Evolutionary conservation across 2,113 vertebrate species (phyloP).

Genomic region (Siniperca chuatsi): DNA sequence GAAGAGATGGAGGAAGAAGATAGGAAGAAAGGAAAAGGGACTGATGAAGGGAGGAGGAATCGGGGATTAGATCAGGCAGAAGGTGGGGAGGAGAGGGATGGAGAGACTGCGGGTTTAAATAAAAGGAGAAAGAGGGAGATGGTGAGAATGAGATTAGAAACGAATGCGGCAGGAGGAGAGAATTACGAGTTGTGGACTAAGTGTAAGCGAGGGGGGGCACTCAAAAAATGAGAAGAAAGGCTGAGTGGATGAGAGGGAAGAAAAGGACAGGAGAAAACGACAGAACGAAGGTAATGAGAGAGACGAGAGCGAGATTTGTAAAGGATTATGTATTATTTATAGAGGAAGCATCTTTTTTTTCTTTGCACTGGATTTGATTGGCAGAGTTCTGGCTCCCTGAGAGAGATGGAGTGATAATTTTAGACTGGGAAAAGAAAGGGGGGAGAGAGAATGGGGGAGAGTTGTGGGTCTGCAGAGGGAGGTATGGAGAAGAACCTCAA

Average conservation of each 20-base stretch:
- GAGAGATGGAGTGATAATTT: constrained; percentile 82
- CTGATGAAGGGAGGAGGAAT: constrained; percentile 49
- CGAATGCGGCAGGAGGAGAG: constrained; percentile 15
- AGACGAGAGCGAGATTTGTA: constrained; percentile 72
- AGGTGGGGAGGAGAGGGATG: constrained; percentile 58
- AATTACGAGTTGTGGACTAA: constrained; percentile 49
- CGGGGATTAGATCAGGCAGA: constrained; percentile 59
- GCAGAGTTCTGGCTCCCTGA: constrained; percentile 67
- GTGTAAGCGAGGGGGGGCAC: constrained; percentile 23
- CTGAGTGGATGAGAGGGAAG: constrained; percentile 14
- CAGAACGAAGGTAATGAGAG: constrained; percentile 75
- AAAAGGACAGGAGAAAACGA: constrained; percentile 56
- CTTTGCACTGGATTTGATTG: constrained; percentile 75
- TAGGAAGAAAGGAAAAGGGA: constrained; percentile 20
- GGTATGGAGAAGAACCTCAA: constrained; percentile 67
- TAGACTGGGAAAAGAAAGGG: constrained; percentile 59
- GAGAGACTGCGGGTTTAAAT: constrained; percentile 51
- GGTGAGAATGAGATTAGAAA: constrained; percentile 68
- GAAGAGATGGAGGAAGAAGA: constrained; percentile 29
- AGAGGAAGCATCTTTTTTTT: constrained; percentile 54
- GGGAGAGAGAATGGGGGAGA: constrained; percentile 15
- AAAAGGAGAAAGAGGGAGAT: constrained; percentile 60
- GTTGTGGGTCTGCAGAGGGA: constrained; percentile 51
- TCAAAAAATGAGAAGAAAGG: constrained; percentile 39
- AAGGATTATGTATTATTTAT: constrained; percentile 86